Base-by-base conservation (phyloP, 2,888 invertebrate species). In the Polyommatus iphigenia region DNA sequence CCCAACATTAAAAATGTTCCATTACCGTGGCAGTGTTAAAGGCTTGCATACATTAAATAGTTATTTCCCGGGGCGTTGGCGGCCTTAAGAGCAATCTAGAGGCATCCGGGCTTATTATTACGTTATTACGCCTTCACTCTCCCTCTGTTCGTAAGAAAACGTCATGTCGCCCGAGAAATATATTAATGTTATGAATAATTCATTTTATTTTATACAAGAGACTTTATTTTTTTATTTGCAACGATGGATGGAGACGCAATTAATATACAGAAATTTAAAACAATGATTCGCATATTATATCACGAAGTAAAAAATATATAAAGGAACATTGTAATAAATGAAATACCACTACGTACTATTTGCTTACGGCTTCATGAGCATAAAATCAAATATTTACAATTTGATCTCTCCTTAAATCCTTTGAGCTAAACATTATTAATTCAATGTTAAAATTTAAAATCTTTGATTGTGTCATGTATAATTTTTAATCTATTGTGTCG, bases 21-120 rank as follows among this genome's bases (percentile, higher is more conserved):
- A 71, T 77, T 54, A 77, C 15, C 32, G 20, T 3, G 36, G 36
- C 46, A 29, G 72, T 72, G 72, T 77, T 36, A 72, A 77, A 77
- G 77, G 77, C 71, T 77, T 77, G 78, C 78, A 78, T 78, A 78
- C 78, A 78, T 78, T 78, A 78, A 78, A 78, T 67, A 75, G 67
- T 75, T 62, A 78, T 78, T 78, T 78, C 75, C 72, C 75, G 75
- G 78, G 32, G 10, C 72, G 77, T 72, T 57, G 75, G 78, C 50
- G 62, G 73, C 73, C 59, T 67, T 75, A 78, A 78, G 75, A 75
- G 78, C 78, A 73, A 78, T 75, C 73, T 62, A 46, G 41, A 24
- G 72, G 36, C 73, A 78, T 75, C 78, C 75, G 72, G 41, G 78
- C 29, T 78, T 78, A 78, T 78, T 78, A 78, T 78, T 32, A 75